Conservation (phyloP, 2,888 invertebrate genomes). For the Minunthozetes semirufus region DNA sequence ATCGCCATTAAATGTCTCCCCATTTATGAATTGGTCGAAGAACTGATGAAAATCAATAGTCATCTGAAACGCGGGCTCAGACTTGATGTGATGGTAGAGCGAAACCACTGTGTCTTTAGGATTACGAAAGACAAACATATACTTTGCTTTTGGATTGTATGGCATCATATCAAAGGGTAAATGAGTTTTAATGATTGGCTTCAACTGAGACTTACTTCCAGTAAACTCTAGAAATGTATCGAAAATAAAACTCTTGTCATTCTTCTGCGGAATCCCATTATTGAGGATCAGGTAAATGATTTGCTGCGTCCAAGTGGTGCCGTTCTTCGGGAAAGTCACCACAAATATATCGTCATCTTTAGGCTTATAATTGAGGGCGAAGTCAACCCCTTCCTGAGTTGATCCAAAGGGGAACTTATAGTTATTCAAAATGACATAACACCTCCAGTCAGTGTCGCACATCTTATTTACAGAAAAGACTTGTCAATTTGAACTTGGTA, state of each 20-base stretch:
- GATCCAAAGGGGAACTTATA: not conserved
- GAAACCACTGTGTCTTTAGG: conserved; percentile 51
- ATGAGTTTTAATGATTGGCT: conserved; percentile 43
- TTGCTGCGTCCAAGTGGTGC: conserved; percentile 42
- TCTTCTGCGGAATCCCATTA: conserved; percentile 34
- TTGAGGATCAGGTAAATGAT: conserved; percentile 37
- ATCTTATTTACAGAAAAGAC: too few species aligned
- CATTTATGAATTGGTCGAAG: conserved; percentile 20
- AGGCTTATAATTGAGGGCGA: conserved; percentile 39
- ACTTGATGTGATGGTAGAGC: conserved; percentile 47
- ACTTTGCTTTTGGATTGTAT: conserved; percentile 39
- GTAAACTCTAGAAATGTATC: not conserved
- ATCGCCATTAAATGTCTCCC: conserved; percentile 1
- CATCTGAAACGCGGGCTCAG: not conserved
- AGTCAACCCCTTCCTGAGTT: conserved; percentile 20
- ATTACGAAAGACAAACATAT: conserved; percentile 50
- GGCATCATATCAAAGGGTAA: conserved; percentile 43
- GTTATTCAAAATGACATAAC: not conserved
- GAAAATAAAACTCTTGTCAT: not conserved
- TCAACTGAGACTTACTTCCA: not conserved
- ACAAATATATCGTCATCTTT: conserved; percentile 39
- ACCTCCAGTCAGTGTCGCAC: not conserved
- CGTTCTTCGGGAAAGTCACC: conserved; percentile 41
- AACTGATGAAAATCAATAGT: conserved; percentile 17
- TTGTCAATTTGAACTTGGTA: too few species aligned